Conservation (phyloP, 2,113 vertebrate species). For the Machaerirhynchus nigripectus region DNA sequence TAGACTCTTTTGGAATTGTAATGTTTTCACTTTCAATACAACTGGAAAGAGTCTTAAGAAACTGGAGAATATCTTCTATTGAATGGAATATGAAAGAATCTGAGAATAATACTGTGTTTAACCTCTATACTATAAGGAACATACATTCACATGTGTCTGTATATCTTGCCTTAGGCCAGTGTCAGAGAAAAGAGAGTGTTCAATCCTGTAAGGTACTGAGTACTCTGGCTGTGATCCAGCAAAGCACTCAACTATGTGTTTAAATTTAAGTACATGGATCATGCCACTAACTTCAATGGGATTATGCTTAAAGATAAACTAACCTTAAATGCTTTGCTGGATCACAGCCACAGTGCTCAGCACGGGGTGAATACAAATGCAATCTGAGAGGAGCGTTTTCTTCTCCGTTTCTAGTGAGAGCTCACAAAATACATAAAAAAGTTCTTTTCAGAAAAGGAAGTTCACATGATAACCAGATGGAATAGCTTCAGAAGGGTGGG, state of each 20-base stretch:
- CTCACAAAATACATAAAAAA: background rate
- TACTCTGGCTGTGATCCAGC: conserved; percentile 17
- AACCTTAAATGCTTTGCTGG: conserved; percentile 27
- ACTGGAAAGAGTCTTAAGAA: background rate
- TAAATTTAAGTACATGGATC: conserved; percentile 4
- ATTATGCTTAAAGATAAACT: conserved; percentile 31
- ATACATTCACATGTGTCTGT: background rate
- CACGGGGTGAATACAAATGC: background rate
- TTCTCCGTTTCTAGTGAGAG: background rate
- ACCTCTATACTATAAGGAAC: background rate
- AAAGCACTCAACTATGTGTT: background rate
- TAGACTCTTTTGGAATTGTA: background rate
- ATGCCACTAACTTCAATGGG: background rate
- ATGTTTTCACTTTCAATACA: background rate
- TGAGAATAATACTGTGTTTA: background rate
- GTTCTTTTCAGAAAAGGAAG: background rate
- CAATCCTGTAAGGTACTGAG: background rate
- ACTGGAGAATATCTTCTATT: background rate
- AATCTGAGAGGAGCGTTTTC: background rate
- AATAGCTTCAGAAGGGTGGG: background rate
- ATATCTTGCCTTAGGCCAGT: background rate
- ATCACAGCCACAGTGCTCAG: conserved; percentile 1
- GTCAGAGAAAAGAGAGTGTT: background rate
- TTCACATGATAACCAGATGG: background rate
- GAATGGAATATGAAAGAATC: conserved; percentile 3